Conservation (phyloP, 2,888 invertebrate species). For the Tenthredo livida region DNA sequence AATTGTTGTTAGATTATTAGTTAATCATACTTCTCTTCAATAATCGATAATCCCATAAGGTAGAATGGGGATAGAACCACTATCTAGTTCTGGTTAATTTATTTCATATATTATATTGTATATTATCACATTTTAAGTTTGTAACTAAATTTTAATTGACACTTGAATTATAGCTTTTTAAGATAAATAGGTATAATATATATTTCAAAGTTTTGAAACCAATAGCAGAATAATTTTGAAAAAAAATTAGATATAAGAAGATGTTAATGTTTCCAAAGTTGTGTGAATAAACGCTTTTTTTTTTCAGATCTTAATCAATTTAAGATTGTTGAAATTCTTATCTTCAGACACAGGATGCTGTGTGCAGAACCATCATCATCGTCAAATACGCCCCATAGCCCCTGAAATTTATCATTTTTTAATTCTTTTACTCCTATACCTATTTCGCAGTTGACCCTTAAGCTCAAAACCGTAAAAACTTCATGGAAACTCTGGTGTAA, state of each 20-base stretch:
- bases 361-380: conserved; percentile 73
- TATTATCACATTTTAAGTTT: conserved; percentile 3
- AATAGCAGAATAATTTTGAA: conserved; percentile 1
- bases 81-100: conserved; percentile 1
- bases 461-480: not conserved
- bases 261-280: conserved; percentile 13
- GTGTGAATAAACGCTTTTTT: not conserved
- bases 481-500: not conserved
- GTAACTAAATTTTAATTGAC: conserved; percentile 1
- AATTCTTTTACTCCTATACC: conserved; percentile 1
- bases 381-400: conserved; percentile 71
- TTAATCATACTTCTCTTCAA: conserved; percentile 15
- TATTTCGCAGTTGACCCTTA: conserved; percentile 5
- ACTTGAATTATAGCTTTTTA: not conserved
- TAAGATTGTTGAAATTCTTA: conserved; percentile 59
- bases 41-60: not conserved
- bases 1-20: conserved; percentile 44
- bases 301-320: conserved; percentile 11
- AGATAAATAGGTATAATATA: not conserved
- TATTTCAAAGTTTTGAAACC: not conserved
- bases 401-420: conserved; percentile 70
- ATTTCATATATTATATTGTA: conserved; percentile 7
- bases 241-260: conserved; percentile 14
- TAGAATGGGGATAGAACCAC: conserved; percentile 19
- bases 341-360: conserved; percentile 69